These are phyloP conservation scores for Erinaceus europaeus DNA, from an alignment of 2,113 vertebrate genomes.

Conservation along the genomic window DNA sequence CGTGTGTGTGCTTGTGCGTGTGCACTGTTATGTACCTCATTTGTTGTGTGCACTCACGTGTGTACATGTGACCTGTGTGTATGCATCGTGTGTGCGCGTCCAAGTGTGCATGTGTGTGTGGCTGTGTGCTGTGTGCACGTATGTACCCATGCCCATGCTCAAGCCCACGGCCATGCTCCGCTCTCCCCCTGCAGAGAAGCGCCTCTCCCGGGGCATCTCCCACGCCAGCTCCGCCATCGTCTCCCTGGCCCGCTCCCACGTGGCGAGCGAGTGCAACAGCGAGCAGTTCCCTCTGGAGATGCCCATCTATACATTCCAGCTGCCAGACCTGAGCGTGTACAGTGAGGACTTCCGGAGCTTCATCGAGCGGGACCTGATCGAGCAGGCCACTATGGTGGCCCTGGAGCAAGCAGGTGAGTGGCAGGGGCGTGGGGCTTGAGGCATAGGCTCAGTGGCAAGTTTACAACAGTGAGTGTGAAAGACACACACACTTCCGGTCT, in stretches of 20 bases:
- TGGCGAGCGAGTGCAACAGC: slow-evolving; percentile 92
- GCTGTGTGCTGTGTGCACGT: not conserved
- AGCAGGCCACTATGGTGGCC: slow-evolving; percentile 98
- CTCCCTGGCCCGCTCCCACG: slow-evolving; percentile 94
- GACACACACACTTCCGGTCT: not conserved
- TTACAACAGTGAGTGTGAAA: not conserved
- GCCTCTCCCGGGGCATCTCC: slow-evolving; percentile 97
- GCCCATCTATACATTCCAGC: slow-evolving; percentile 99
- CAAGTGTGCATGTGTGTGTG: not conserved
- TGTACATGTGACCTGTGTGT: not conserved
- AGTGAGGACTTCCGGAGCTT: slow-evolving; percentile 98
- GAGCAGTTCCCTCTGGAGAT: slow-evolving; percentile 98
- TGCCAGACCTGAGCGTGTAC: slow-evolving; percentile 98
- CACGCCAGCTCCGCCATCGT: slow-evolving; percentile 99
- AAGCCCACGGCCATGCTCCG: accelerated
- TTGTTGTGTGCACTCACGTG: not conserved
- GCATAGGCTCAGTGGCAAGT: not conserved
- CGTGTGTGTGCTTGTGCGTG: not conserved
- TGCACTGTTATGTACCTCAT: not conserved
- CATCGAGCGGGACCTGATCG: slow-evolving; percentile 96
- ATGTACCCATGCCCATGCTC: not conserved
- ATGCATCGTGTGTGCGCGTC: not conserved
- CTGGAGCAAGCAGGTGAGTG: slow-evolving; percentile 95
- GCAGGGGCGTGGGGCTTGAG: accelerated
- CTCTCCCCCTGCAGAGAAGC: slow-evolving; percentile 87